Conservation (phyloP, 2,888 invertebrate genomes). For the Parthenolecanium corni region DNA sequence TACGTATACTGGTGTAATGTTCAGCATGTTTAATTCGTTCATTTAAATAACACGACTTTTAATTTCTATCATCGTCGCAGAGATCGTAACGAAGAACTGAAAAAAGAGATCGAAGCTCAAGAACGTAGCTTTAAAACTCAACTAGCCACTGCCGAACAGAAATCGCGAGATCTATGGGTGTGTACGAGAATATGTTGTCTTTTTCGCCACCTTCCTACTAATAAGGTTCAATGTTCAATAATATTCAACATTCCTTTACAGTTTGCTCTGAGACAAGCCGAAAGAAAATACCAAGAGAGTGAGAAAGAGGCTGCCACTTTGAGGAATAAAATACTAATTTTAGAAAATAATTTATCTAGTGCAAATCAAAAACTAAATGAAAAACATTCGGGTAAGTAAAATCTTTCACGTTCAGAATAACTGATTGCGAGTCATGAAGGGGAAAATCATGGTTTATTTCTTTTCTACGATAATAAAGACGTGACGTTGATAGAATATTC, state of each 20-base stretch:
- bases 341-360: conserved; percentile 42
- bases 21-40: background rate
- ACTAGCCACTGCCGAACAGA: conserved; percentile 65
- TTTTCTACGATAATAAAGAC: too few species aligned
- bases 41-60: background rate
- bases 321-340: conserved; percentile 49
- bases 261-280: conserved; percentile 65
- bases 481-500: too few species aligned
- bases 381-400: conserved; percentile 38
- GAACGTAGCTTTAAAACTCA: conserved; percentile 58
- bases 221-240: background rate
- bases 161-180: conserved; percentile 75
- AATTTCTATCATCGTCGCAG: conserved; percentile 38
- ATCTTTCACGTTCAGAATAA: background rate
- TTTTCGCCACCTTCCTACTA: background rate
- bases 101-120: conserved; percentile 76
- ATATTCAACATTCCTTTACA: conserved; percentile 32
- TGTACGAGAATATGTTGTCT: background rate
- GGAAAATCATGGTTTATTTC: too few species aligned
- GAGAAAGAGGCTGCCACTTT: conserved; percentile 57
- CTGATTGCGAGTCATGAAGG: background rate
- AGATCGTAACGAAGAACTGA: conserved; percentile 56
- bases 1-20: conserved; percentile 39
- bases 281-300: conserved; percentile 69
- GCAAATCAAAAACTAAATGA: conserved; percentile 37